Evolutionary conservation across 2,113 vertebrate species (phyloP), one percentile per base, ranked within the genome.

Genomic region (Motacilla tschutschensis): DNA sequence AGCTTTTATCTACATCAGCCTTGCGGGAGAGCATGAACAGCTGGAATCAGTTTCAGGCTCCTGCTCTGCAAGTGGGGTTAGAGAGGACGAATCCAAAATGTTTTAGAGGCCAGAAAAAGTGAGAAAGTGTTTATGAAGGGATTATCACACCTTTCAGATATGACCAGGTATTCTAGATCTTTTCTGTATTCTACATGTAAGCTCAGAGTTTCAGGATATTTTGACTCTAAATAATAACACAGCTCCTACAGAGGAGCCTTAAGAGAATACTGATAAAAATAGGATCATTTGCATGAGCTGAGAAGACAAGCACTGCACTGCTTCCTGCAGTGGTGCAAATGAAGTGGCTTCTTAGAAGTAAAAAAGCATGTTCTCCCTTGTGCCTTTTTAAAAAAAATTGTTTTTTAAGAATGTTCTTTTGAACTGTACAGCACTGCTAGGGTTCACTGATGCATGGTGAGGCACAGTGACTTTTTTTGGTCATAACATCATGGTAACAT

Each of bases 321-420:
- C 47, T 67, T 76, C 71, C 71, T 83, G 44, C 24, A 51, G 41
- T 4, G 59, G 89, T 86, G 88, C 84, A 94, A 92, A 92, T 66
- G 10, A 79, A 87, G 75, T 24, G 59, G 72, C 31, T 92, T 82
- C 25, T 2, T n/a, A 73, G 59, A 94, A 79, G 25, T 50, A 35
- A 72, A 86, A 88, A 84, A 40, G 0, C 35, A 25, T 9, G n/a
- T 14, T 72, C 16, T 12, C 67, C 22, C 71, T 60, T 48, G 41
- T 35, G 35, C 12, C 28, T 75, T 24, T 4, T 5, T 4, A 12
- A 2, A 26, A 41, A 38, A 17, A 25, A 29, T 3, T 44, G 1
- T 71, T 57, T 78, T 69, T n/a, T 16, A 54, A 73, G 19, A 79
- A 12, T 9, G 21, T 41, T 76, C 18, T 51, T n/a, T 43, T 70